phyloP scores from a whole-genome alignment of 1,140 invertebrate species.

The Daktulosphaira vitifoliae region DNA sequence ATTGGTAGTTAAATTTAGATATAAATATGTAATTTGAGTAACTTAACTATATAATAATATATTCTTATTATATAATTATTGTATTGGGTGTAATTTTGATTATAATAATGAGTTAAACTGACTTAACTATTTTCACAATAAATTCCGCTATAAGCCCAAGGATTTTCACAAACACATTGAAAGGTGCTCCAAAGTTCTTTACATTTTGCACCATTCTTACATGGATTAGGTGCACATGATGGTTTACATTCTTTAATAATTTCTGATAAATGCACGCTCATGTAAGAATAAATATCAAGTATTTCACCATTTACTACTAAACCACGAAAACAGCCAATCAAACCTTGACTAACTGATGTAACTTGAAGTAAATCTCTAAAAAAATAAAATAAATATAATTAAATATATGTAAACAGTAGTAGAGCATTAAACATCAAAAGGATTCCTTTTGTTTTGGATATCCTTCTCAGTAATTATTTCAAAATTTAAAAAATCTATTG shows the following conservation, averaged over 20 bases:
- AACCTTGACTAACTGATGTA: slow-evolving; percentile 71
- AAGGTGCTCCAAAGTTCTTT: slow-evolving; percentile 88
- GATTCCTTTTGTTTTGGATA: background rate
- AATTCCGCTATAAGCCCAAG: slow-evolving; percentile 78
- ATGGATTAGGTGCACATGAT: slow-evolving; percentile 86
- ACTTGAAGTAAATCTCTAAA: slow-evolving; percentile 63
- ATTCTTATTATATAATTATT: too few relatives aligned
- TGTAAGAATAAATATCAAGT: slow-evolving; percentile 82
- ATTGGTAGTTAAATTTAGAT: too few relatives aligned
- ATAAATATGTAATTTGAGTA: too few relatives aligned
- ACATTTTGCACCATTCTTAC: slow-evolving; percentile 80
- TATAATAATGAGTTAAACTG: too few relatives aligned
- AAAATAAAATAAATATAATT: slow-evolving; percentile 36
- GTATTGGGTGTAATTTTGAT: too few relatives aligned
- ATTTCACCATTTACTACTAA: slow-evolving; percentile 84
- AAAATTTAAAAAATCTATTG: slow-evolving; percentile 13
- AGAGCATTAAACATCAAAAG: too few relatives aligned
- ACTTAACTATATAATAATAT: too few relatives aligned
- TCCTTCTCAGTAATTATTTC: background rate
- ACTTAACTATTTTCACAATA: slow-evolving; percentile 80
- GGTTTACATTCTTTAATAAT: slow-evolving; percentile 88
- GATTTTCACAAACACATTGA: slow-evolving; percentile 80
- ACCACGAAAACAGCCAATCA: slow-evolving; percentile 87
- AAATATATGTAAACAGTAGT: too few relatives aligned
- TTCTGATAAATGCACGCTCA: slow-evolving; percentile 82